Evolutionary conservation across 1,140 invertebrate species (phyloP), one percentile per base, ranked within the genome.

Genomic region (Drosophila eugracilis): DNA sequence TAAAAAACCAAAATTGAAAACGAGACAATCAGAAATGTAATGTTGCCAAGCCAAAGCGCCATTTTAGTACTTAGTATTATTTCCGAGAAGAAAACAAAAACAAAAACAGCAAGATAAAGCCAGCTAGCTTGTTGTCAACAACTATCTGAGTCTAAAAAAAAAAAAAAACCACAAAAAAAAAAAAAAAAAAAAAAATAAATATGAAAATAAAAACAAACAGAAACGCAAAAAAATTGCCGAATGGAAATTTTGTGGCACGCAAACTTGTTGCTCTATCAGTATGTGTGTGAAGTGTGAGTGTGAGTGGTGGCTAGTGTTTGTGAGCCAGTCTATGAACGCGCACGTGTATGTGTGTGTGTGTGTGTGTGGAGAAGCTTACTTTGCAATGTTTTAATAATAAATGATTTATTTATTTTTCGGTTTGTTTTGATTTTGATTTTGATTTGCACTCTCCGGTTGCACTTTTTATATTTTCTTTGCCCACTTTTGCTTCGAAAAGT

Each of bases 181-280:
- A 63, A 36, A 39, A 17, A 62, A 34, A 58, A 21, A 30, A 26
- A 53, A 44, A 67, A 60, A 63, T n/a, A n/a, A n/a, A n/a, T n/a
- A n/a, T 24, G 14, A 22, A 59, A 62, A 58, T 24, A 37, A 63
- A 45, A 47, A 65, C 60, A 65, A 36, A 63, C 54, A 39, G 24
- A 62, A 34, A 58, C 28, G 42, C 36, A 53, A 44, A 67, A 60
- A 63, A 85, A 77, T 62, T 81, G 75, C 73, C 81, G 65, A 73
- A 86, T 85, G 81, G 74, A 85, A 77, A 85, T 81, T 85, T 85
- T 85, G 77, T 81, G 73, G 84, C 74, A 72, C 81, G 69, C 83
- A 86, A 85, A 85, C 81, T 85, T 85, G 81, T 85, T 85, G 81
- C 76, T 54, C 52, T 66, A 42, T 53, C 30, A 32, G 44, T 47